These are phyloP conservation scores for Zaprionus taronus DNA, from an alignment of 1,140 invertebrate species.

Conservation along the genomic window DNA sequence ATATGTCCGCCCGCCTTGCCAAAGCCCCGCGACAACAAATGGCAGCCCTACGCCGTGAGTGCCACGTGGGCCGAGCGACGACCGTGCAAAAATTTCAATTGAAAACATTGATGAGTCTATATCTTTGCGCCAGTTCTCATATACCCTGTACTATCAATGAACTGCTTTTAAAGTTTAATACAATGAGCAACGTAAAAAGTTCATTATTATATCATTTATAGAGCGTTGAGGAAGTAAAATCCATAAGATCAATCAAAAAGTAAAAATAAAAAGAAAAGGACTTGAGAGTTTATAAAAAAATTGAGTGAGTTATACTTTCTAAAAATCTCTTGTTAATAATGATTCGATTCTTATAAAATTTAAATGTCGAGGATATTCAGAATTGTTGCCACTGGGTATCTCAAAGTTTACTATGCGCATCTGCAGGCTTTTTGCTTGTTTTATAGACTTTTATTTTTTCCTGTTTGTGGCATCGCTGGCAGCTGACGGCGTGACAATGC, in stretches of 20 bases:
- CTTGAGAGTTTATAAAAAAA: too few species aligned
- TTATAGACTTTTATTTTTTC: constrained; percentile 22
- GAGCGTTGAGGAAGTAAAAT: too few species aligned
- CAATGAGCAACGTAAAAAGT: too few species aligned
- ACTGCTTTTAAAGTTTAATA: background rate
- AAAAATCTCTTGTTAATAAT: too few species aligned
- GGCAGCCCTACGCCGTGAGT: constrained; percentile 15
- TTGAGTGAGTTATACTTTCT: too few species aligned
- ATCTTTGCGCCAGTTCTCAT: constrained; percentile 37
- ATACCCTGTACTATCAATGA: background rate
- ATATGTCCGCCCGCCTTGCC: background rate
- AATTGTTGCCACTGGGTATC: background rate
- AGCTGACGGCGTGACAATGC: constrained; percentile 42
- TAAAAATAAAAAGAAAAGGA: too few species aligned
- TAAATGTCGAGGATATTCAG: too few species aligned
- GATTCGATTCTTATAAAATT: too few species aligned
- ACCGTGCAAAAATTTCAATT: constrained; percentile 78
- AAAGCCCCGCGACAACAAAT: constrained; percentile 45
- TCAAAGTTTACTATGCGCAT: background rate
- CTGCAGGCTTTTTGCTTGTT: background rate
- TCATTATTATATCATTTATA: too few species aligned
- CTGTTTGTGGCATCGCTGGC: constrained; percentile 67
- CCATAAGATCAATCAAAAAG: too few species aligned
- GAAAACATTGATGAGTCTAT: constrained; percentile 79
- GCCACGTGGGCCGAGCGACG: constrained; percentile 41